Evolutionary conservation across 2,797 vertebrate genomes (phyloP).

Genomic region (Prunella strophiata): DNA sequence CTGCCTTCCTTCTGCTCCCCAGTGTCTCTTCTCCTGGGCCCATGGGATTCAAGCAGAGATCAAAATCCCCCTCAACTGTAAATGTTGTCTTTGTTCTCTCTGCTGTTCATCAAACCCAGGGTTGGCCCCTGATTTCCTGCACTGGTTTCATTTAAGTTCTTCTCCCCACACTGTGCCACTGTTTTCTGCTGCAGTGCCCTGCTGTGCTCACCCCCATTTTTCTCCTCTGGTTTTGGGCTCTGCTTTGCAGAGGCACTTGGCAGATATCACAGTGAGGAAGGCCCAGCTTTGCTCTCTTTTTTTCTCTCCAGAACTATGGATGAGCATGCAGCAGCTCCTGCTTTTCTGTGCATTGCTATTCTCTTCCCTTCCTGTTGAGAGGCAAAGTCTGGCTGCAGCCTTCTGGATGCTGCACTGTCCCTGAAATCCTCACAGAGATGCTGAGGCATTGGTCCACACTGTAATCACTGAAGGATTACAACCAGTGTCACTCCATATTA

Average conservation of each 20-base stretch:
- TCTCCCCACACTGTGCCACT: not conserved
- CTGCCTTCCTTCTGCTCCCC: not conserved
- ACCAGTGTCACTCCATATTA: constrained; percentile 64
- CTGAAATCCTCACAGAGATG: not conserved
- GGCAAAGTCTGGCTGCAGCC: not conserved
- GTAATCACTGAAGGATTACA: constrained; percentile 64
- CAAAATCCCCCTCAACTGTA: rapidly evolving
- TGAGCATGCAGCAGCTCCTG: not conserved
- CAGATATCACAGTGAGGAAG: not conserved
- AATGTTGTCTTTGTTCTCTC: not conserved
- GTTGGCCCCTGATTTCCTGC: not conserved
- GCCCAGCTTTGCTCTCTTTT: not conserved
- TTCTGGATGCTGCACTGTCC: not conserved
- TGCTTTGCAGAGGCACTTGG: not conserved
- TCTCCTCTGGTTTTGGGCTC: not conserved
- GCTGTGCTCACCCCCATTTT: not conserved
- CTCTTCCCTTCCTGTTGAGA: not conserved
- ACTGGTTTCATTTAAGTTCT: not conserved
- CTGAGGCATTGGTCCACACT: not conserved
- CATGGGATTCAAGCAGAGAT: not conserved
- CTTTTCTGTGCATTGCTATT: not conserved
- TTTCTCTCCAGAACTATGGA: not conserved
- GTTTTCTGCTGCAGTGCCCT: not conserved
- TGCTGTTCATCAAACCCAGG: not conserved
- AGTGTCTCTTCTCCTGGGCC: not conserved